Evolutionary conservation across 2,888 invertebrate species (phyloP).

Genomic region (Geotrupes spiniger): DNA sequence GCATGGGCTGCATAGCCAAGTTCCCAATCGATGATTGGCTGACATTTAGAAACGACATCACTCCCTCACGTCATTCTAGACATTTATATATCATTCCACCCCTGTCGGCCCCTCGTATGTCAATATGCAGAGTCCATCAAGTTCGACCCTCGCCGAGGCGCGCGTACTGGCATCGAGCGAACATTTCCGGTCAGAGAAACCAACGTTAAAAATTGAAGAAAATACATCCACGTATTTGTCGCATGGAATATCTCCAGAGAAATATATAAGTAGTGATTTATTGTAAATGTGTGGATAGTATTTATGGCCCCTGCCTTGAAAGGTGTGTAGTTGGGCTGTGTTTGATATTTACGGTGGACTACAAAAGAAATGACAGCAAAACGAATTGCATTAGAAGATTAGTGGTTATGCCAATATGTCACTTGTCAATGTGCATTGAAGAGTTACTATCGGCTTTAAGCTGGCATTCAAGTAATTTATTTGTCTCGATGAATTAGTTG

Average conservation of each 20-base stretch:
- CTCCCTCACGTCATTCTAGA: slow-evolving; percentile 36
- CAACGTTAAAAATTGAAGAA: neutral
- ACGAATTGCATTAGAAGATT: slow-evolving; percentile 50
- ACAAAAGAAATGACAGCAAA: slow-evolving; percentile 45
- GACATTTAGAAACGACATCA: slow-evolving; percentile 35
- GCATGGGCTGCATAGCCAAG: slow-evolving; percentile 36
- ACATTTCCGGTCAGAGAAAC: slow-evolving; percentile 10
- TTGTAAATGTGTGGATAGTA: too few species aligned
- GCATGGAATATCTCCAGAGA: too few species aligned
- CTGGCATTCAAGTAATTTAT: too few species aligned
- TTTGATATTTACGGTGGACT: neutral
- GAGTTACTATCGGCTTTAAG: too few species aligned
- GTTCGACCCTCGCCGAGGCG: slow-evolving; percentile 22
- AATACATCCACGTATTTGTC: too few species aligned
- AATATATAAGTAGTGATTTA: too few species aligned
- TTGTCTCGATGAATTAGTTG: too few species aligned
- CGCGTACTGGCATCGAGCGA: slow-evolving; percentile 6
- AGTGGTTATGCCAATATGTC: slow-evolving; percentile 43
- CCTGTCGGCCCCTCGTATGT: slow-evolving; percentile 26
- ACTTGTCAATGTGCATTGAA: slow-evolving; percentile 21
- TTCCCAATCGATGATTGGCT: slow-evolving; percentile 41
- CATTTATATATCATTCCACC: slow-evolving; percentile 33
- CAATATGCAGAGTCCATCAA: slow-evolving; percentile 28
- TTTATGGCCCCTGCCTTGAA: too few species aligned
- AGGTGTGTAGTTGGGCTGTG: too few species aligned